These are phyloP conservation scores for Tipula confusa DNA, from an alignment of 2,888 invertebrate genomes.

Conservation along the genomic window DNA sequence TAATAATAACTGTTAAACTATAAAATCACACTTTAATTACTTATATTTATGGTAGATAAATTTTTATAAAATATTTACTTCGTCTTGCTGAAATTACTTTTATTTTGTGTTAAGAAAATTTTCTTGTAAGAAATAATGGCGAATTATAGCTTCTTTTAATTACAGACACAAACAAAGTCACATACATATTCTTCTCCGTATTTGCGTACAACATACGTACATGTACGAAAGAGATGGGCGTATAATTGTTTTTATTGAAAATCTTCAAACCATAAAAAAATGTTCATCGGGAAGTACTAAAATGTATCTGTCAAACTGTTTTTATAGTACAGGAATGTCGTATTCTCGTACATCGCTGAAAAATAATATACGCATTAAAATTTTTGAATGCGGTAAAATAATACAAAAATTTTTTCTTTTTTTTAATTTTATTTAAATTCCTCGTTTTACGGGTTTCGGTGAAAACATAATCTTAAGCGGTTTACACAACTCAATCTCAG, in stretches of 20 bases:
- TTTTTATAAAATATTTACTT: not conserved
- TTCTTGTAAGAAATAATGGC: slow-evolving; percentile 30
- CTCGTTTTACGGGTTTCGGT: slow-evolving; percentile 82
- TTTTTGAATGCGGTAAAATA: too few relatives aligned
- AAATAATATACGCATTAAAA: not conserved
- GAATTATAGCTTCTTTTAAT: slow-evolving; percentile 26
- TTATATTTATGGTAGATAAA: slow-evolving; percentile 1
- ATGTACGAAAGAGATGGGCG: not conserved
- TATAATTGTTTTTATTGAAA: not conserved
- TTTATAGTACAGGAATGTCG: not conserved
- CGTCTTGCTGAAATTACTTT: not conserved
- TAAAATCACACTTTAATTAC: slow-evolving; percentile 26
- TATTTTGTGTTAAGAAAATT: slow-evolving; percentile 27
- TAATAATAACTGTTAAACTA: not conserved
- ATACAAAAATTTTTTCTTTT: too few relatives aligned
- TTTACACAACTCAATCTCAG: slow-evolving; percentile 75
- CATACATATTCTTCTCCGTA: not conserved
- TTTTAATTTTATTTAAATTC: slow-evolving; percentile 53
- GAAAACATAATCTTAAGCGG: slow-evolving; percentile 82
- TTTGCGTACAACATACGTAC: not conserved
- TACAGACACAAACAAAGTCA: not conserved
- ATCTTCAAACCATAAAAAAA: not conserved
- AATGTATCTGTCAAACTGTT: not conserved
- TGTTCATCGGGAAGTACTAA: not conserved
- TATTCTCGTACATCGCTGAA: not conserved